Percentiles rank a stretch among this genome's conserved stretches.
These are phyloP conservation scores for Parambassis ranga DNA, from an alignment of 2,797 vertebrate species.

Conservation along the genomic window DNA sequence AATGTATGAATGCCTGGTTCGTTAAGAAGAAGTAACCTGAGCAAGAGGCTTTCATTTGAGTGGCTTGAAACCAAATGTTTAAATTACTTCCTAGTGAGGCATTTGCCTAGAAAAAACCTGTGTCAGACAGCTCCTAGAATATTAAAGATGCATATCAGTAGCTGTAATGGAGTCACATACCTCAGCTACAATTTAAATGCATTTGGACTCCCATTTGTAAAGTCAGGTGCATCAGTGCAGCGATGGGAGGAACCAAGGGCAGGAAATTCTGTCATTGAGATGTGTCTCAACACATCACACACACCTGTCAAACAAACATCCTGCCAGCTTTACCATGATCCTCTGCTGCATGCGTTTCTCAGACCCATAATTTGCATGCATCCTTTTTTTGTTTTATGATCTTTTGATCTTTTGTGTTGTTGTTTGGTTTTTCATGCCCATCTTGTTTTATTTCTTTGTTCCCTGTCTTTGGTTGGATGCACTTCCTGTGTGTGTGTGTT, in stretches of 20 bases:
- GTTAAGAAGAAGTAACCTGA: constrained; percentile 6
- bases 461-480: constrained; percentile 97
- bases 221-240: constrained; percentile 16
- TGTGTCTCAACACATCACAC: constrained; percentile 27
- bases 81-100: constrained; percentile 15
- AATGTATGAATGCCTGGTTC: neutral
- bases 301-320: constrained; percentile 71
- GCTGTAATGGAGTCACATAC: constrained; percentile 29
- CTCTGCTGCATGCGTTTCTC: constrained; percentile 98
- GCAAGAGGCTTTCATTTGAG: constrained; percentile 39
- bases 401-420: constrained; percentile 84
- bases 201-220: constrained; percentile 23
- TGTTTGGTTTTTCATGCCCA: constrained; percentile 93
- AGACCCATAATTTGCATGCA: constrained; percentile 94
- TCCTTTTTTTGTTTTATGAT: constrained; percentile 80
- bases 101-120: constrained; percentile 77
- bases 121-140: constrained; percentile 94
- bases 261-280: constrained; percentile 32
- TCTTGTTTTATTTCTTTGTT: constrained; percentile 91
- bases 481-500: constrained; percentile 88
- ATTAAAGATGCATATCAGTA: constrained; percentile 27
- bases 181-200: constrained; percentile 20
- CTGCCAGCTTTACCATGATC: constrained; percentile 88
- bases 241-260: constrained; percentile 40
- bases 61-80: constrained; percentile 57